These are phyloP conservation scores for Parnassius smintheus DNA, from an alignment of 2,888 invertebrate species.

Conservation along the genomic window DNA sequence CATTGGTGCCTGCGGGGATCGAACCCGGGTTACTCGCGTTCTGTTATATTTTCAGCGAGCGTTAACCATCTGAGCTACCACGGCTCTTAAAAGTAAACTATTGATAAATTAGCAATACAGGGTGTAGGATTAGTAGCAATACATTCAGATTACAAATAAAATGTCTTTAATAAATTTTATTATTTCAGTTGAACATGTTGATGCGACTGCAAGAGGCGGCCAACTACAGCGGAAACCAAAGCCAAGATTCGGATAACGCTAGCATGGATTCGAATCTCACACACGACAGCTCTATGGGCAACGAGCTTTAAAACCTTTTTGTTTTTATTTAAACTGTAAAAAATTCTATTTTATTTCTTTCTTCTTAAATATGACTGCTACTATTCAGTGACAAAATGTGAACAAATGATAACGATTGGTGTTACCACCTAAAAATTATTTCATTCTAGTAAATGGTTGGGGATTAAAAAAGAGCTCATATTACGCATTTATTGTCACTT, in stretches of 20 bases:
- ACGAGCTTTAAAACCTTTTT: slow-evolving; percentile 60
- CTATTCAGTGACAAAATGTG: slow-evolving; percentile 10
- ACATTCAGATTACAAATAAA: too few relatives aligned
- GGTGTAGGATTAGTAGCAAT: too few relatives aligned
- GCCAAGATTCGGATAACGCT: slow-evolving; percentile 94
- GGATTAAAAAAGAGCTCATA: slow-evolving; percentile 29
- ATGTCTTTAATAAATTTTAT: slow-evolving; percentile 11
- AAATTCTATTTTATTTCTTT: slow-evolving; percentile 5
- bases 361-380: slow-evolving; percentile 14
- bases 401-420: background rate
- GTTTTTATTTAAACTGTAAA: slow-evolving; percentile 14
- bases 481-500: slow-evolving; percentile 42
- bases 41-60: too few relatives aligned
- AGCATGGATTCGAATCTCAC: slow-evolving; percentile 90
- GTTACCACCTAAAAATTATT: too few relatives aligned
- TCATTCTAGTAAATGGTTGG: background rate
- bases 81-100: too few relatives aligned
- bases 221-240: slow-evolving; percentile 94
- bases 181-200: slow-evolving; percentile 92
- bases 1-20: too few relatives aligned
- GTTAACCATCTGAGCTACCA: too few relatives aligned
- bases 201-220: slow-evolving; percentile 98
- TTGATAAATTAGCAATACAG: too few relatives aligned
- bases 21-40: too few relatives aligned
- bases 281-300: slow-evolving; percentile 84